Evolutionary conservation across 30 jellyfish, hydroid and myxozoan genomes (phyloP).

Genomic region (Sanderia malayensis): DNA sequence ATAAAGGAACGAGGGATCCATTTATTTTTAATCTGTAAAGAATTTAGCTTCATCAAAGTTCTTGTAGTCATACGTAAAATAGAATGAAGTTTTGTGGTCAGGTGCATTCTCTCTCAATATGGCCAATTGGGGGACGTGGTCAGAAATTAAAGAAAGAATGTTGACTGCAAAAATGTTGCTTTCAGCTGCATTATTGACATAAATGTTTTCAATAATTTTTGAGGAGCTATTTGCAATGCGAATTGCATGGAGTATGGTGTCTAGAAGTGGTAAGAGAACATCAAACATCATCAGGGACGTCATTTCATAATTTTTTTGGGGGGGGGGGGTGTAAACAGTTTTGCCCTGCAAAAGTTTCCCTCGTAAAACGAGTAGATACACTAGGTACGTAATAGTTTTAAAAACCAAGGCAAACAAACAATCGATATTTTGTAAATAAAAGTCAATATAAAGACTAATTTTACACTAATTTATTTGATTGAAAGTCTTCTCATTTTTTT

Average conservation of each 20-base stretch:
- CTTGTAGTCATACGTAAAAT: slow-evolving; percentile 5
- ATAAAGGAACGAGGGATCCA: not conserved
- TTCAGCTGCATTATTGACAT: not conserved
- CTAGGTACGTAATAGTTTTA: no score
- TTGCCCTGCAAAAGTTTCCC: no score
- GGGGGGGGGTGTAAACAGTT: no score
- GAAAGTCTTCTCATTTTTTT: no score
- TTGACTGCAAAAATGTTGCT: not conserved
- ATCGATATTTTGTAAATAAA: no score
- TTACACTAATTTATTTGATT: no score
- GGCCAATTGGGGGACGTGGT: slow-evolving; percentile 24
- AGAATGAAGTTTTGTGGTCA: not conserved
- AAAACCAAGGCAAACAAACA: no score
- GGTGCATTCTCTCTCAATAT: not conserved
- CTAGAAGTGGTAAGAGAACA: no score
- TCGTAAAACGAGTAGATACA: no score
- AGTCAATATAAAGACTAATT: no score
- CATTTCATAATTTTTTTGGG: no score
- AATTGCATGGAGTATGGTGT: not conserved
- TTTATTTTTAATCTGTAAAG: not conserved
- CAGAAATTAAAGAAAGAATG: slow-evolving; percentile 7
- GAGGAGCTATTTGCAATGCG: not conserved
- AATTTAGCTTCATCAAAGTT: slow-evolving; percentile 18
- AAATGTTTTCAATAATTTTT: not conserved
- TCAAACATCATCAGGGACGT: no score